Conservation (phyloP, 2,797 vertebrate species). For the Vireo griseus region DNA sequence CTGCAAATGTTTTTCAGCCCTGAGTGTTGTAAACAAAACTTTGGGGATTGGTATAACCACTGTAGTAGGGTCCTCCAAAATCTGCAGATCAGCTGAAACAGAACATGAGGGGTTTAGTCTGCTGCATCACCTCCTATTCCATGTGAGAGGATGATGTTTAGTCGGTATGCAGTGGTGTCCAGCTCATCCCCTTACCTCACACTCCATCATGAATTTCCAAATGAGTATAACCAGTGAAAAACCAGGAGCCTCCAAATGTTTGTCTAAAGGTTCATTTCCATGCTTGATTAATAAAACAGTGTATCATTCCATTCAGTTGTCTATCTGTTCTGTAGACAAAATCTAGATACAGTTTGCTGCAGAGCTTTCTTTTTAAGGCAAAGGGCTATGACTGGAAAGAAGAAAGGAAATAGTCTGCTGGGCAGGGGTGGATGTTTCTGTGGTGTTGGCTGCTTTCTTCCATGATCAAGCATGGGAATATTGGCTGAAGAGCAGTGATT, state of each 20-base stretch:
- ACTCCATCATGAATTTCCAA: neutral
- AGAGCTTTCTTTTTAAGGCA: neutral
- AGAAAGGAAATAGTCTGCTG: neutral
- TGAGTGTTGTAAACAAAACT: neutral
- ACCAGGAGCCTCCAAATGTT: neutral
- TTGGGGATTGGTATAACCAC: neutral
- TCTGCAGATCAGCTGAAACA: neutral
- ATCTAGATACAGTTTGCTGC: neutral
- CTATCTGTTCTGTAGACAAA: neutral
- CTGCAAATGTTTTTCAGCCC: neutral
- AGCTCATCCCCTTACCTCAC: neutral
- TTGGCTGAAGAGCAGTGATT: neutral
- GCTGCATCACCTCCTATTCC: neutral
- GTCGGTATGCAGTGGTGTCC: neutral
- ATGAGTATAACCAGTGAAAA: neutral
- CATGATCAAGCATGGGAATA: neutral
- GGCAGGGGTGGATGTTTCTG: neutral
- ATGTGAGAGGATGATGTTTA: neutral
- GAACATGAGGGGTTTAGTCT: neutral
- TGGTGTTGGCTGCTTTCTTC: neutral
- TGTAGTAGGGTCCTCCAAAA: neutral
- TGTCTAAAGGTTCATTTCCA: neutral
- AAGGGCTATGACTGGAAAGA: neutral
- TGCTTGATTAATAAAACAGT: neutral
- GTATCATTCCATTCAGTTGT: neutral